phyloP scores from a whole-genome alignment of 2,113 vertebrate genomes.

The Melanostigma gelatinosum region DNA sequence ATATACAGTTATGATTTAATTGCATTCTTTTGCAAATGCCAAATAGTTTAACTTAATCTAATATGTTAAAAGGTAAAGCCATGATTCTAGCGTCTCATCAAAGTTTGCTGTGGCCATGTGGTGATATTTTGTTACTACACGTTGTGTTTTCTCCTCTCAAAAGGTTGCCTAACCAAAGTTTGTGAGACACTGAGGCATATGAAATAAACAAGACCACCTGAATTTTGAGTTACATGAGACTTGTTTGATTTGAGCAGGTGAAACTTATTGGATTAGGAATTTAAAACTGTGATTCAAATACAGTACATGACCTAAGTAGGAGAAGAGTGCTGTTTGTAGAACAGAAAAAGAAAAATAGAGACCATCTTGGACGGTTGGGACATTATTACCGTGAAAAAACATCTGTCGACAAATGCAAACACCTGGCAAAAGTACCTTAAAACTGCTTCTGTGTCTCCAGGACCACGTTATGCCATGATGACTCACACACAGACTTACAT shows the following conservation, averaged over 20 bases:
- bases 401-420: no score
- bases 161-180: not conserved
- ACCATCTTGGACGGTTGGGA: not conserved
- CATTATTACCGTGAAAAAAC: no score
- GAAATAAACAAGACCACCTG: conserved; percentile 2
- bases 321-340: not conserved
- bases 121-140: no score
- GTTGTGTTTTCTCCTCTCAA: not conserved
- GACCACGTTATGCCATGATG: not conserved
- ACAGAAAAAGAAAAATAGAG: not conserved
- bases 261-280: not conserved
- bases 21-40: not conserved
- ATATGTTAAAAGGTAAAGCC: not conserved
- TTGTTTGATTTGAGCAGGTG: not conserved
- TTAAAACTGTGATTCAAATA: not conserved
- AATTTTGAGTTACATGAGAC: not conserved
- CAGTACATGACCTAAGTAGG: not conserved
- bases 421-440: not conserved
- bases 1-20: not conserved
- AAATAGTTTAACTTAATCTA: not conserved
- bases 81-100: not conserved
- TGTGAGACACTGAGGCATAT: not conserved
- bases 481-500: not conserved
- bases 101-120: not conserved
- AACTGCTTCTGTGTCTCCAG: not conserved